phyloP scores from a whole-genome alignment of 2,797 vertebrate genomes.

The Anolis apletophallus region DNA sequence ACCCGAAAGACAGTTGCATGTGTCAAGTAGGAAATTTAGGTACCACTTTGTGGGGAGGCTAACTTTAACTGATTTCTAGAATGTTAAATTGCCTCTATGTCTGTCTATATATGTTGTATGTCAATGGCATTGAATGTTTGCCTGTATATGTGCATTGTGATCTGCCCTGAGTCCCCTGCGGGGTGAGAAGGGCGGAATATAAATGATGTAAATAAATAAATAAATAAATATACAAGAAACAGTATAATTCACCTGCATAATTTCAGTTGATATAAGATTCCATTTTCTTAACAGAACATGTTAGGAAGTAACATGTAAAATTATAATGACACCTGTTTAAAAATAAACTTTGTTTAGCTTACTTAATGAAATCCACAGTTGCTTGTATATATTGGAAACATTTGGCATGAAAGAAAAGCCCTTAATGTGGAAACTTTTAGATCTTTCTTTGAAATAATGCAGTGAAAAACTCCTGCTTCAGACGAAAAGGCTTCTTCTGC shows the following conservation, averaged over 20 bases:
- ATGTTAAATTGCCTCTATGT: no score
- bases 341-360: background rate
- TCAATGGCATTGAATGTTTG: no score
- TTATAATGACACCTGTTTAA: background rate
- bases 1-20: no score
- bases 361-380: background rate
- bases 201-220: no score
- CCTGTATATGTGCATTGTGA: no score
- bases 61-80: no score
- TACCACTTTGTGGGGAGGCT: no score
- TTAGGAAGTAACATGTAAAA: slow-evolving; percentile 1
- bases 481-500: background rate
- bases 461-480: background rate
- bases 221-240: no score
- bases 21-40: no score
- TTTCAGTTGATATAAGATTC: background rate
- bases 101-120: no score
- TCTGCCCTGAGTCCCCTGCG: no score
- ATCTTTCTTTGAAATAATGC: slow-evolving; percentile 10
- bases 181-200: no score
- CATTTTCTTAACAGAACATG: background rate
- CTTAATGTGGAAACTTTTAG: background rate
- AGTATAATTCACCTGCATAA: background rate
- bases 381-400: slow-evolving; percentile 8
- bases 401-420: slow-evolving; percentile 3